Base-by-base conservation (phyloP, 2,113 vertebrate species). In the Notothenia rossii region DNA sequence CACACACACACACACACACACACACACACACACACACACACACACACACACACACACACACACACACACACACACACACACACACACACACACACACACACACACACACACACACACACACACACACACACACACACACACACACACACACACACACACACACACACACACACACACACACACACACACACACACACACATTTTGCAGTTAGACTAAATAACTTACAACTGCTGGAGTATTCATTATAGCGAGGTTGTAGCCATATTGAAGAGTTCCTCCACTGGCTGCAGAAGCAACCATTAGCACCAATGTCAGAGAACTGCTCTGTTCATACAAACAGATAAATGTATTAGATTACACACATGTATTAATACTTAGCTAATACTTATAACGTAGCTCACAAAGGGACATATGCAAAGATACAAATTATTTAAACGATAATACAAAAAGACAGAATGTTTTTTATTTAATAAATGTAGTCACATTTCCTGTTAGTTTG, bases 251-350 rank as follows among this genome's bases (percentile, higher is more conserved):
- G 6, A 98, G 95, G 89, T 97, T 99, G 91, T 97, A 98, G 36
- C 97, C 97, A 17, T 97, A 98, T 1, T 97, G 97, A 82, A 99
- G 96, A 46, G 96, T 98, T 75, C 97, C 97, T 68, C 97, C 97
- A 73, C 96, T 96, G 48, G 96, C 96, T 61, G 97, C 95, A 0
- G 96, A 96, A 33, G 95, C 96, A 88, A 97, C 84, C 71, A 96
- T 96, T 50, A 97, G 92, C 72, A 96, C 88, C 87, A 98, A 87
- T 63, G 92, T 94, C 82, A 93, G 89, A 81, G 79, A 73, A 83
- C 90, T 91, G 60, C 94, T 71, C 95, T 96, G 89, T 68, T 14
- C 22, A 79, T 15, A 36, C 4, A 77, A 18, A 83, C 33, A 81
- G 33, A 82, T 5, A 76, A 1, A 75, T 2, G 62, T 10, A 72